Evolutionary conservation across 2,888 invertebrate species (phyloP).

Genomic region (Monopis laevigella): DNA sequence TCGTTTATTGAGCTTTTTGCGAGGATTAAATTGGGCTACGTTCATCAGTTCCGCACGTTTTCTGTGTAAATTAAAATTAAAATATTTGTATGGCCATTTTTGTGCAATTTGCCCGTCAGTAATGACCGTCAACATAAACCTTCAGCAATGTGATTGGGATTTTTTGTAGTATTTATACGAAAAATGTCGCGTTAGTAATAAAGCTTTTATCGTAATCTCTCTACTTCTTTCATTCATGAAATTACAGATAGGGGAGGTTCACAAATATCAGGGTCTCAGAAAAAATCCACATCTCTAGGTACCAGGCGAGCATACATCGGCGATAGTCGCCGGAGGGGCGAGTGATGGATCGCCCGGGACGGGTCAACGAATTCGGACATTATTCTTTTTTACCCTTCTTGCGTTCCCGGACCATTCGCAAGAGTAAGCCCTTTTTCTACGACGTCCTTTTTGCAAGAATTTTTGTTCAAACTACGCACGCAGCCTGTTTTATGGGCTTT

Average conservation of each 20-base stretch:
- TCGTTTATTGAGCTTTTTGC: constrained; percentile 51
- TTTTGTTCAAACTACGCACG: constrained; percentile 40
- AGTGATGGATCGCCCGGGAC: constrained; percentile 68
- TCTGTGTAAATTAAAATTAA: constrained; percentile 3
- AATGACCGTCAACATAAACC: background rate
- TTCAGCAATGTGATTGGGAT: background rate
- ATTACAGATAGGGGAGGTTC: constrained; percentile 38
- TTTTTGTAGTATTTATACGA: background rate
- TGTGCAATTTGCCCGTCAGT: too few relatives aligned
- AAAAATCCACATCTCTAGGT: constrained; percentile 48
- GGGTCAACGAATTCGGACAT: constrained; percentile 70
- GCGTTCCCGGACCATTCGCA: constrained; percentile 51
- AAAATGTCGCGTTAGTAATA: too few relatives aligned
- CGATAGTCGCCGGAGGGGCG: constrained; percentile 54
- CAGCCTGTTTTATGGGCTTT: constrained; percentile 54
- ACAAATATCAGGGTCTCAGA: constrained; percentile 42
- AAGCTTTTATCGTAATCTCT: too few relatives aligned
- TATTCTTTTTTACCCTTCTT: constrained; percentile 70
- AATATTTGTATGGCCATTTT: constrained; percentile 2
- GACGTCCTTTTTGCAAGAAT: constrained; percentile 57
- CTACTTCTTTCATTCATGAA: constrained; percentile 24
- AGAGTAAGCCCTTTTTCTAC: constrained; percentile 65
- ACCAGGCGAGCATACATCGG: constrained; percentile 40
- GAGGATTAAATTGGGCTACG: constrained; percentile 19
- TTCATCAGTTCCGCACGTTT: constrained; percentile 11